Percentiles rank a stretch among this genome's conserved stretches.
phyloP scores from a whole-genome alignment of 2,113 vertebrate species.

The Solenodon paradoxus region DNA sequence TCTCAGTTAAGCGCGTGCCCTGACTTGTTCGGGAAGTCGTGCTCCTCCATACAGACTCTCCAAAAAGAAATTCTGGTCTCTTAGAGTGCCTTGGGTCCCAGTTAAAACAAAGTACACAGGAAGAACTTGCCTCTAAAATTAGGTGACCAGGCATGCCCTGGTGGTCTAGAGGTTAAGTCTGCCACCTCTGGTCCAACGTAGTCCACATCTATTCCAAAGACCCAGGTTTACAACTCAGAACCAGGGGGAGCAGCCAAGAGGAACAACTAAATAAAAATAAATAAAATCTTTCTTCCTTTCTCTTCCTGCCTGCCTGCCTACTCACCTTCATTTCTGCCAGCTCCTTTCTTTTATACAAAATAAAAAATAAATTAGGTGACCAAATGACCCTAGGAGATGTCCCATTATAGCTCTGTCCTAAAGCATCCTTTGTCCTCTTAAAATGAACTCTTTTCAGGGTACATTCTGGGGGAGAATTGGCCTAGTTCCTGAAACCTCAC shows the following conservation, averaged over 20 bases:
- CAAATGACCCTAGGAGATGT: background rate
- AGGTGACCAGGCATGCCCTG: no score
- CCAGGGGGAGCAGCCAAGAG: no score
- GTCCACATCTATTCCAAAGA: no score
- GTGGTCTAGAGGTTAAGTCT: no score
- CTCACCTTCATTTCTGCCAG: no score
- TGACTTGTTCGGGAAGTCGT: background rate
- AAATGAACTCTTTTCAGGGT: background rate
- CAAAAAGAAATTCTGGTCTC: background rate
- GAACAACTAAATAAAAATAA: no score
- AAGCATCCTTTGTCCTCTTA: constrained; percentile 24
- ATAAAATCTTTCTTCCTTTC: no score
- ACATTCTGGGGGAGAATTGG: background rate
- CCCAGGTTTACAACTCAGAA: no score
- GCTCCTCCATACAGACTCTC: background rate
- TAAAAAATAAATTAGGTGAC: background rate
- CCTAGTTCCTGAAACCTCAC: constrained; percentile 1
- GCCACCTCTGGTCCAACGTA: no score
- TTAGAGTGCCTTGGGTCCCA: background rate
- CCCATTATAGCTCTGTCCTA: background rate
- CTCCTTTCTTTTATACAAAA: no score
- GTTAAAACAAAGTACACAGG: background rate
- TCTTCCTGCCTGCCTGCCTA: no score
- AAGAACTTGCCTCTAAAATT: background rate
- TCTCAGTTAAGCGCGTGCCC: rapidly evolving